phyloP scores from a whole-genome alignment of 2,797 vertebrate species.

The Sebastes taczanowskii region DNA sequence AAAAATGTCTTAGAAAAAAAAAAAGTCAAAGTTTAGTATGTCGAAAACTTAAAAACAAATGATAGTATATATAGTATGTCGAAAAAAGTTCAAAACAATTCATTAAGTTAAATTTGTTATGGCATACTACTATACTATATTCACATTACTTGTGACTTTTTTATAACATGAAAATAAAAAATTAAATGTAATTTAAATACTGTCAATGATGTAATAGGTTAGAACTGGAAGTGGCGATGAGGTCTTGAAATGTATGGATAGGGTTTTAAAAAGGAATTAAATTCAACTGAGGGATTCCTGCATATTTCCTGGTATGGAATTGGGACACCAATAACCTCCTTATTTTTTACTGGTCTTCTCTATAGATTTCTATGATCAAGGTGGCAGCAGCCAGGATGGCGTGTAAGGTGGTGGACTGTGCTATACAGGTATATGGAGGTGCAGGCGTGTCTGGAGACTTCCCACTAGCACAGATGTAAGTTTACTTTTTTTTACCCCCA shows the following conservation, averaged over 20 bases:
- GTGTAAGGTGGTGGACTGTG: conserved; percentile 89
- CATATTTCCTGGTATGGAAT: background rate
- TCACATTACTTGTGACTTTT: no score
- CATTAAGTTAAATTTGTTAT: no score
- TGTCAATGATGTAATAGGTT: no score
- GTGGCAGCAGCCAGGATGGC: conserved; percentile 88
- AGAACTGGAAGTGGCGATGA: no score
- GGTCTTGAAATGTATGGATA: background rate
- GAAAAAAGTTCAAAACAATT: no score
- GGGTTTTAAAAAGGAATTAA: no score
- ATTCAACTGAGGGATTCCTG: background rate
- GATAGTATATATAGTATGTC: no score
- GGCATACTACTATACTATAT: no score
- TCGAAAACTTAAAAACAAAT: no score
- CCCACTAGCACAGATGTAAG: conserved; percentile 92
- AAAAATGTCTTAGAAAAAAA: no score
- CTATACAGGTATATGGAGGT: conserved; percentile 91
- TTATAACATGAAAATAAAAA: background rate
- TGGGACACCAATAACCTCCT: background rate
- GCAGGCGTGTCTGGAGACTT: conserved; percentile 92
- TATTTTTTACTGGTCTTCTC: background rate
- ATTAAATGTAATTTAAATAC: no score
- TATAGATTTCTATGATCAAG: conserved; percentile 93
- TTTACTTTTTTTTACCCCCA: background rate
- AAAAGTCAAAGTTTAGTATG: no score